phyloP scores from a whole-genome alignment of 2,797 vertebrate genomes.

The Danio kyathit region DNA sequence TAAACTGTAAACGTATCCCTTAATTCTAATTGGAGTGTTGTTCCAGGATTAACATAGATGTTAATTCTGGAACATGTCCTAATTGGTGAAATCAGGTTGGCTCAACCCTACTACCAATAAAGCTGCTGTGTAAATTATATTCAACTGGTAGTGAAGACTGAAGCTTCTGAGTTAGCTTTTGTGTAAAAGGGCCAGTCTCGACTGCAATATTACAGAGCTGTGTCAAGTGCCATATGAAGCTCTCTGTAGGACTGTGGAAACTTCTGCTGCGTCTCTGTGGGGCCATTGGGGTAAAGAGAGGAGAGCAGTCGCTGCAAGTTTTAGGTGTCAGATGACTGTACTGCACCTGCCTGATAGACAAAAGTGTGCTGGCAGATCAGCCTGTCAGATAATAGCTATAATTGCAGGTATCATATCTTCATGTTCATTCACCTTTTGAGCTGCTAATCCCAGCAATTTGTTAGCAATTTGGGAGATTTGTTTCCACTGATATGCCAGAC shows the following conservation, averaged over 20 bases:
- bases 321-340: slow-evolving; percentile 22
- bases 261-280: background rate
- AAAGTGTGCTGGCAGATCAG: background rate
- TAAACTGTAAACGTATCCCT: too few relatives aligned
- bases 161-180: slow-evolving; percentile 11
- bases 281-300: background rate
- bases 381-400: slow-evolving; percentile 20
- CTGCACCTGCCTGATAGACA: background rate
- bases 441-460: slow-evolving; percentile 17
- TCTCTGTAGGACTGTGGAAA: background rate
- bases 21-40: too few relatives aligned
- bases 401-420: slow-evolving; percentile 20
- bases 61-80: too few relatives aligned
- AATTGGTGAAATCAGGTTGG: too few relatives aligned
- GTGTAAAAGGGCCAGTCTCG: background rate
- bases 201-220: background rate
- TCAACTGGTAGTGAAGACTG: slow-evolving; percentile 1
- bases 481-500: background rate
- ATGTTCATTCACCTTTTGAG: background rate
- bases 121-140: slow-evolving; percentile 30
- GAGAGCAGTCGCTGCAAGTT: background rate
- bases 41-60: too few relatives aligned
- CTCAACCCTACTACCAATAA: background rate
- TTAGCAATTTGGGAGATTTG: background rate
- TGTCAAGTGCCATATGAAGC: background rate